These are phyloP conservation scores for Petaurus breviceps DNA, from an alignment of 2,113 vertebrate genomes.

Conservation along the genomic window DNA sequence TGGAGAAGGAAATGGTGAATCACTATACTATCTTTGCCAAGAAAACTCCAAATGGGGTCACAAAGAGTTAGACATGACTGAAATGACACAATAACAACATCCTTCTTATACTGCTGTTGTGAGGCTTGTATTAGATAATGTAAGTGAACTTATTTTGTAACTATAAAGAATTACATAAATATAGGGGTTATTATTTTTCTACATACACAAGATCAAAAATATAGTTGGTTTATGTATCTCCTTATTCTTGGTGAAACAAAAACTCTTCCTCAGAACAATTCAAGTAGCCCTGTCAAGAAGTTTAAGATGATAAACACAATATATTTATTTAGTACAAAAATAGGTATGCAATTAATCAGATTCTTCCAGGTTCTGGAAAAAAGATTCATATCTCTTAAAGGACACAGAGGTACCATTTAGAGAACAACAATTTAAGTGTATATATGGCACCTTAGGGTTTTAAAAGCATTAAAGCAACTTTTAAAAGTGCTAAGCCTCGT, in stretches of 20 bases:
- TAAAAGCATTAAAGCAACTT: not conserved
- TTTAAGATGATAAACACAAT: conserved; percentile 24
- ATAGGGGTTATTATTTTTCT: not conserved
- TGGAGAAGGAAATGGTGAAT: no score
- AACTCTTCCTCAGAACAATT: conserved; percentile 15
- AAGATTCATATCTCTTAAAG: not conserved
- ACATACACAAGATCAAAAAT: not conserved
- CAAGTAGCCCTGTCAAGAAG: not conserved
- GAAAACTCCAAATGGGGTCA: no score
- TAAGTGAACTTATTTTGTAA: no score
- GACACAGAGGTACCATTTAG: not conserved
- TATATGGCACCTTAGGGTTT: not conserved
- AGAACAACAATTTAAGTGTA: not conserved
- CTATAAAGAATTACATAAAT: no score
- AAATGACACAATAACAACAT: no score
- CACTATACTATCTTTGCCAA: no score
- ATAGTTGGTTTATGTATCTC: conserved; percentile 3
- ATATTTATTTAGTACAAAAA: conserved; percentile 1
- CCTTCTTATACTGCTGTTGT: no score
- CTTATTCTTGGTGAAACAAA: conserved; percentile 15
- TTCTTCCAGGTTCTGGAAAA: not conserved
- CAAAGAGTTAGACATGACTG: no score
- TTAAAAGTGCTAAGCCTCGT: not conserved
- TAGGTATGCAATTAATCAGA: conserved; percentile 4
- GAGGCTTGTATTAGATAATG: no score